Conservation (phyloP, 2,888 invertebrate genomes). For the Aquatica leii region DNA sequence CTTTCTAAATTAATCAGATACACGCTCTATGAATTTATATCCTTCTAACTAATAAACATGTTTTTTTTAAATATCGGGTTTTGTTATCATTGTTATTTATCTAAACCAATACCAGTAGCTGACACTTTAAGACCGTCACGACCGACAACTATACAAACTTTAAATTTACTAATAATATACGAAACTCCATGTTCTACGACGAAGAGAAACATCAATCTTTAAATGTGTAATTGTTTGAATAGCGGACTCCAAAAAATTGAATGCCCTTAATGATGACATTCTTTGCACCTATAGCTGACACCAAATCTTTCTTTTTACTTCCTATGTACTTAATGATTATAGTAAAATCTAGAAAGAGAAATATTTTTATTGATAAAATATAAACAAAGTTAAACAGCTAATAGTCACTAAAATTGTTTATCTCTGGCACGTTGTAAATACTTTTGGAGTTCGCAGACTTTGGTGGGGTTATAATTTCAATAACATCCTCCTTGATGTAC, state of each 20-base stretch:
- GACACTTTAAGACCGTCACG: not conserved
- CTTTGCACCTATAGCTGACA: conserved; percentile 4
- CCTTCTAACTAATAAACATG: no score
- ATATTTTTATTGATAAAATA: conserved; percentile 4
- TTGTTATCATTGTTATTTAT: no score
- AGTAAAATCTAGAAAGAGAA: not conserved
- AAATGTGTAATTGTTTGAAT: not conserved
- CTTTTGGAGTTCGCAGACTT: not conserved
- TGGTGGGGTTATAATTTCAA: conserved; percentile 4
- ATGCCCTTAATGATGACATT: not conserved
- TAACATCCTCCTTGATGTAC: not conserved
- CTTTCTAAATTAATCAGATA: no score
- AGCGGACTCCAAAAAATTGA: not conserved
- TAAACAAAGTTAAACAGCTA: conserved; percentile 3
- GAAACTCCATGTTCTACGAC: not conserved
- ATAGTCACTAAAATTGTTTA: conserved; percentile 1
- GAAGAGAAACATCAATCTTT: not conserved
- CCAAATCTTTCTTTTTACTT: not conserved
- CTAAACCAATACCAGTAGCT: not conserved
- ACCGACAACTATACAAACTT: not conserved
- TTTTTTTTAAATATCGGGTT: no score
- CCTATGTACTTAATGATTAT: not conserved
- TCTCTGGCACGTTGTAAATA: not conserved
- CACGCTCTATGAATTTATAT: no score
- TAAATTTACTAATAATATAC: not conserved